These are phyloP conservation scores for Cosmia pyralina DNA, from an alignment of 2,888 invertebrate genomes.

Conservation along the genomic window DNA sequence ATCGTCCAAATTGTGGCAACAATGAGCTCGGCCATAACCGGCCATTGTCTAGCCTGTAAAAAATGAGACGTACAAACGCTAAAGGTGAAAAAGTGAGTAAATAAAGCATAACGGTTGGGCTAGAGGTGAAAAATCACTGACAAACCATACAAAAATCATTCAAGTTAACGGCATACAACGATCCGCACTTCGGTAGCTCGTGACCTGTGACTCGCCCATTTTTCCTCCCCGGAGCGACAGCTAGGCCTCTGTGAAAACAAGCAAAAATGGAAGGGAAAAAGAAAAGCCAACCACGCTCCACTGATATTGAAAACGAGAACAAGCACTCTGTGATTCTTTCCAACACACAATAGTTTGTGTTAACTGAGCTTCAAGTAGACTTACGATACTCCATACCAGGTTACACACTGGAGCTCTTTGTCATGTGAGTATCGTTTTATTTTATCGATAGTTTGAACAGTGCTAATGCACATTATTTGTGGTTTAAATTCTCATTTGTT, in stretches of 20 bases:
- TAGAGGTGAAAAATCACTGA: conserved; percentile 79
- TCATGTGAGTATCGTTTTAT: conserved; percentile 33
- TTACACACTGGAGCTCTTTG: conserved; percentile 39
- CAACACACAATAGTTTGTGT: conserved; percentile 66
- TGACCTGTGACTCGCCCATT: conserved; percentile 81
- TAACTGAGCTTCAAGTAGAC: conserved; percentile 64
- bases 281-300: conserved; percentile 64
- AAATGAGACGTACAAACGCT: conserved; percentile 52
- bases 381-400: conserved; percentile 50
- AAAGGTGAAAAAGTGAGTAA: conserved; percentile 63
- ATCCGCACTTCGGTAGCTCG: conserved; percentile 80
- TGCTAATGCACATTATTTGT: conserved; percentile 6
- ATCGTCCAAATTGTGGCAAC: conserved; percentile 38
- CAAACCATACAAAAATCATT: conserved; percentile 83
- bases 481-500: conserved; percentile 12
- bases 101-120: conserved; percentile 70
- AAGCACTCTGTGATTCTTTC: conserved; percentile 73
- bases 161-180: conserved; percentile 84
- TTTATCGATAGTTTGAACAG: conserved; percentile 24
- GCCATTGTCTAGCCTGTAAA: conserved; percentile 44
- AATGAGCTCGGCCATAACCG: conserved; percentile 35
- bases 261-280: conserved; percentile 65
- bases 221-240: conserved; percentile 72
- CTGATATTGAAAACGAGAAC: conserved; percentile 74
- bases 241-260: conserved; percentile 73